Evolutionary conservation across 2,888 invertebrate species (phyloP).

Genomic region (Lasioglossum figueresi): DNA sequence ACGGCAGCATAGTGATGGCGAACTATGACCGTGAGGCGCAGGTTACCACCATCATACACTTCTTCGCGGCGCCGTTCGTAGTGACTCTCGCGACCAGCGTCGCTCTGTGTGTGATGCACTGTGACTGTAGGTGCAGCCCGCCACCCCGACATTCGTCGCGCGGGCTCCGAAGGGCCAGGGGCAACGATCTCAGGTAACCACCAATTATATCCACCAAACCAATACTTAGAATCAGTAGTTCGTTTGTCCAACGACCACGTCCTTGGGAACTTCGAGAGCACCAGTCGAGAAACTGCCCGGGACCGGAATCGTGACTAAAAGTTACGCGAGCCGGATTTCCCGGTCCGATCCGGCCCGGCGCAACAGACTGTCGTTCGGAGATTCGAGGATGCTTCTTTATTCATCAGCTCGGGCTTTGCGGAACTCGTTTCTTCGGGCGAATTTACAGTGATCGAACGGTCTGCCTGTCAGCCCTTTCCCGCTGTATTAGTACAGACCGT

Average conservation of each 20-base stretch:
- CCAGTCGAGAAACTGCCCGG: neutral
- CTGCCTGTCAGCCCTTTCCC: neutral
- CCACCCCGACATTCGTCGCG: constrained; percentile 88
- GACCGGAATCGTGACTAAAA: neutral
- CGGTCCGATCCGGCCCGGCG: neutral
- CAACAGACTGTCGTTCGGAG: constrained; percentile 5
- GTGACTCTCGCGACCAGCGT: constrained; percentile 93
- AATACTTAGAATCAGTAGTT: neutral
- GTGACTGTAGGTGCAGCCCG: constrained; percentile 91
- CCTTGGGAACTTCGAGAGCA: neutral
- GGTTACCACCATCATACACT: constrained; percentile 92
- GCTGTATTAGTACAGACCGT: neutral
- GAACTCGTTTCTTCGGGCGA: constrained; percentile 2
- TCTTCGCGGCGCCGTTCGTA: constrained; percentile 93
- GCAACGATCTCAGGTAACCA: constrained; percentile 86
- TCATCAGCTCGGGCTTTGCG: constrained; percentile 5
- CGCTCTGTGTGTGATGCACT: constrained; percentile 93
- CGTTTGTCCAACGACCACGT: neutral
- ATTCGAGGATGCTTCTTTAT: constrained; percentile 26
- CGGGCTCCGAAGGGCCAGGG: constrained; percentile 84
- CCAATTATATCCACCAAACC: neutral
- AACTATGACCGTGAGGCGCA: constrained; percentile 93
- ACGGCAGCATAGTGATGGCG: constrained; percentile 92
- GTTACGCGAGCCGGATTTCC: neutral
- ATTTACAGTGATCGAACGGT: constrained; percentile 1